Conservation (phyloP, 2,797 vertebrate genomes). For the Enteromius anoplus region DNA sequence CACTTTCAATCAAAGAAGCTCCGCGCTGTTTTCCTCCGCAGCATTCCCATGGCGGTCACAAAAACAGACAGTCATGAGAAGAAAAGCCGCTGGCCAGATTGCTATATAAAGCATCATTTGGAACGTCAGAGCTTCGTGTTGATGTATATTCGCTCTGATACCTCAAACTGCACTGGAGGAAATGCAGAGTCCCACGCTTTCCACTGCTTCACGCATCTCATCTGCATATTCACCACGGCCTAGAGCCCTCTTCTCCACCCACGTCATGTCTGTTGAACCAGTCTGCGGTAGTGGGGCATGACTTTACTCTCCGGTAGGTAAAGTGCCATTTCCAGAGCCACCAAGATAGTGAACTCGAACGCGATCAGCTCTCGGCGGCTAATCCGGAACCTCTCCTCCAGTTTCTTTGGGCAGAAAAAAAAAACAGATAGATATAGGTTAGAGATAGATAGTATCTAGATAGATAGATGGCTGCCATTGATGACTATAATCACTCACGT, state of each 20-base stretch:
- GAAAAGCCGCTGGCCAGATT: conserved; percentile 3
- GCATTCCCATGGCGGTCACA: conserved; percentile 27
- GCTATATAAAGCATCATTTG: conserved; percentile 28
- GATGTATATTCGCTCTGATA: conserved; percentile 13
- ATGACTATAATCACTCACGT: conserved; percentile 78
- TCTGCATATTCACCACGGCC: neutral
- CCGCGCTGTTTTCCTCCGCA: neutral
- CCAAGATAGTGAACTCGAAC: conserved; percentile 93
- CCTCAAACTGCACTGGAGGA: neutral
- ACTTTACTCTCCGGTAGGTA: conserved; percentile 96
- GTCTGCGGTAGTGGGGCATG: conserved; percentile 93
- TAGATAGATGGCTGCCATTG: too few species aligned
- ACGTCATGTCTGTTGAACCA: conserved; percentile 87
- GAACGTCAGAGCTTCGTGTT: neutral
- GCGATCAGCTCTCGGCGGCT: conserved; percentile 91
- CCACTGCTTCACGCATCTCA: neutral
- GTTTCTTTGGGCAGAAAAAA: conserved; percentile 77
- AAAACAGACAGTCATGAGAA: conserved; percentile 34
- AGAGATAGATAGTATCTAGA: neutral
- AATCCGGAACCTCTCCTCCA: conserved; percentile 95
- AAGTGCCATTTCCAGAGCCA: conserved; percentile 96
- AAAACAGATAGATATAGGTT: neutral
- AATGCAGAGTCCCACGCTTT: neutral
- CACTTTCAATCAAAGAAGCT: neutral
- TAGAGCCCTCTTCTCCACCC: neutral